Percentiles rank a stretch among this genome's conserved stretches.
These are phyloP conservation scores for Heterodera carotae DNA, from an alignment of 1,140 invertebrate species.

Conservation along the genomic window DNA sequence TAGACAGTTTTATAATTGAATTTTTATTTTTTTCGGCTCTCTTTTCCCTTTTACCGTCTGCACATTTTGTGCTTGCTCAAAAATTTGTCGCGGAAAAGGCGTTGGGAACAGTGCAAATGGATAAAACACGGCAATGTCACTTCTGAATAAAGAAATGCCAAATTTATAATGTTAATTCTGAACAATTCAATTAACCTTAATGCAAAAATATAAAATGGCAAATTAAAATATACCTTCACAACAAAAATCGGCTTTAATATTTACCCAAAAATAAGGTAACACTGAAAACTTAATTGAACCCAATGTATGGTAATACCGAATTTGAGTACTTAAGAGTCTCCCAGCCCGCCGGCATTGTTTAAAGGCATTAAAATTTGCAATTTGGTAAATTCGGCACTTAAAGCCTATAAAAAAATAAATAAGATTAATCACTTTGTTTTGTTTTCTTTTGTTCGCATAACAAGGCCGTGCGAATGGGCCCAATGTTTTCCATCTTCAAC, in stretches of 20 bases:
- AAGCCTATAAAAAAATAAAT: too few relatives aligned
- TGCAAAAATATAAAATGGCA: background rate
- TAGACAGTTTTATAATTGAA: too few relatives aligned
- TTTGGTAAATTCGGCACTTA: too few relatives aligned
- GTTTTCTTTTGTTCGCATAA: background rate
- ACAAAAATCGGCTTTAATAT: too few relatives aligned
- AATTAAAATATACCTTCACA: background rate
- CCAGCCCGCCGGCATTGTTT: too few relatives aligned
- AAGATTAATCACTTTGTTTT: background rate
- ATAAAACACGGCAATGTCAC: background rate
- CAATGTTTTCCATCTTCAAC: background rate
- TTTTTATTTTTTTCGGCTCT: too few relatives aligned
- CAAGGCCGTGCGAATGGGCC: background rate
- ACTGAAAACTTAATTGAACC: too few relatives aligned
- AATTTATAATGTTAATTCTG: too few relatives aligned
- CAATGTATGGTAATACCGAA: too few relatives aligned
- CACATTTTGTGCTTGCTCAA: background rate
- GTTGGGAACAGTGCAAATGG: background rate
- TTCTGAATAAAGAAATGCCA: background rate
- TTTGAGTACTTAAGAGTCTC: too few relatives aligned
- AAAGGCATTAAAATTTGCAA: background rate
- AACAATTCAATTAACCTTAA: background rate
- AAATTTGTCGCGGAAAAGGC: background rate
- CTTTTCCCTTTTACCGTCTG: too few relatives aligned
- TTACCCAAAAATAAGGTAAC: too few relatives aligned